Evolutionary conservation across 92 coral and sea anemone species (phyloP), one percentile per base, ranked within the genome.

Genomic region (Actinostola sp.): DNA sequence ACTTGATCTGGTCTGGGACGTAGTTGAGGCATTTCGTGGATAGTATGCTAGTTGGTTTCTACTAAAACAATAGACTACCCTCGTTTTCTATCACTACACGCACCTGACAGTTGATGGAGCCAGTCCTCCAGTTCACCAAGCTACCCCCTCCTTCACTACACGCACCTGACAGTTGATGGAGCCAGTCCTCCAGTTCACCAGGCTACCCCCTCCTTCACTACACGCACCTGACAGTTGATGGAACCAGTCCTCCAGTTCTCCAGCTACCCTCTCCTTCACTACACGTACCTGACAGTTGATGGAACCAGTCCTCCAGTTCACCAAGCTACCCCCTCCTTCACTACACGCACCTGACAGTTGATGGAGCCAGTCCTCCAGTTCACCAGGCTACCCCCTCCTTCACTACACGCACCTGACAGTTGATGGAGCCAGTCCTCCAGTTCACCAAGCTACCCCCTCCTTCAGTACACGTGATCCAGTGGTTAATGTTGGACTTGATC

Each of bases 401-500:
- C 2, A 28, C 21, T 10, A 6, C 2, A 24, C 16, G 4, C 44
- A 83, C 68, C 10, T 61, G 67, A 67, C 88, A 83, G 72, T 25
- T 63, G 51, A 83, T 30, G 14, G 60, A 66, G 6, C 87, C 87
- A 19, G 77, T 66, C 64, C 50, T 66, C 63, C 71, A 82, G 14
- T 66, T 52, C 10, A 82, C 66, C 76, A 82, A 51, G 59, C 87
- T 82, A 44, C 87, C 87, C 0, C 3, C 17, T 16, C 82, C 82
- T 0, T 85, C 86, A 21, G 43, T 43, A 48, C 92, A 87, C 54
- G 73, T 79, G 62, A 88, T 84, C 86, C 89, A 84, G 54, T 88
- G 83, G 75, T 88, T 88, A 20, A 88, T 84, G 80, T 74, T 88
- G 35, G 93, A 88, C 68, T 78, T 84, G 43, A 88, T 63, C 93